Conservation (phyloP, 2,113 vertebrate species). For the Pterophyllum scalare region DNA sequence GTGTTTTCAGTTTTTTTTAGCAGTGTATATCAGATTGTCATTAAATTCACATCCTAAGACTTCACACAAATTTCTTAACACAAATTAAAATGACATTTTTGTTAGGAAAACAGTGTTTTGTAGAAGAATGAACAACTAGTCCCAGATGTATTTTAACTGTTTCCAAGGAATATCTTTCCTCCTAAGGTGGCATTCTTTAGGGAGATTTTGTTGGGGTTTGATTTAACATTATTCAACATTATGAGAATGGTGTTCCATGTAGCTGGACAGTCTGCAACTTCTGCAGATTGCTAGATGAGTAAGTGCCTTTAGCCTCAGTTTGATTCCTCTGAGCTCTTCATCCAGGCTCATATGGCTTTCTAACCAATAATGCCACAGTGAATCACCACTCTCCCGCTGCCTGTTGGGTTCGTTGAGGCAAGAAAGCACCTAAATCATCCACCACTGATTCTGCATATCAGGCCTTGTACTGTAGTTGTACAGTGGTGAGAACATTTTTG, state of each 20-base stretch:
- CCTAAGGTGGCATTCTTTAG: no score
- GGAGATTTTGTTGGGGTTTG: no score
- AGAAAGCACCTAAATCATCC: slow-evolving; percentile 36
- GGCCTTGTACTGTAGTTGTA: neutral
- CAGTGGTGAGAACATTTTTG: neutral
- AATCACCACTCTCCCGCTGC: slow-evolving; percentile 43
- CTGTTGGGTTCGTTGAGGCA: slow-evolving; percentile 29
- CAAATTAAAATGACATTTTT: neutral
- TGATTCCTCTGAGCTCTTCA: slow-evolving; percentile 27
- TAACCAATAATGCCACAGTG: slow-evolving; percentile 44
- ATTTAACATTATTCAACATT: neutral
- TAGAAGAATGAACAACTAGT: neutral
- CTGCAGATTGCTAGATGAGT: slow-evolving; percentile 44
- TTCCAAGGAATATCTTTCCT: no score
- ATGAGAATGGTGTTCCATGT: slow-evolving; percentile 12
- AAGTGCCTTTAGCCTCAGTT: slow-evolving; percentile 16
- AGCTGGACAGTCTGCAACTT: slow-evolving; percentile 33
- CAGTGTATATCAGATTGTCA: neutral
- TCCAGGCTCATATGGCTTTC: slow-evolving; percentile 35
- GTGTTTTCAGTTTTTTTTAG: no score
- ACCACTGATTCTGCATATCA: neutral
- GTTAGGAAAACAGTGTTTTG: neutral
- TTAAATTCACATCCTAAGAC: neutral
- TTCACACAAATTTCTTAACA: neutral
- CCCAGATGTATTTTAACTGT: neutral